These are phyloP conservation scores for Synanthedon andrenaeformis DNA, from an alignment of 2,888 invertebrate species.

Conservation along the genomic window DNA sequence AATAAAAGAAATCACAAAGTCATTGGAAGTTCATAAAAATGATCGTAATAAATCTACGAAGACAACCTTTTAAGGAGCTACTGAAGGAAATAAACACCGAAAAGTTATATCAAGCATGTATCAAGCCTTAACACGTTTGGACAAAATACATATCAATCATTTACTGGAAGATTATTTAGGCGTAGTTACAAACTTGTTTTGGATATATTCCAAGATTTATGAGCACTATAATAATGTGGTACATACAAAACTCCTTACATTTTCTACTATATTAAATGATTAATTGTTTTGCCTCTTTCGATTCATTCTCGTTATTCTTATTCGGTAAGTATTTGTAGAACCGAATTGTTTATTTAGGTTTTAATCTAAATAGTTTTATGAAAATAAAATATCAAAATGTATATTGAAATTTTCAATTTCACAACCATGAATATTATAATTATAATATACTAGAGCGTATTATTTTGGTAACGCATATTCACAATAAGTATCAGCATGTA, in stretches of 20 bases:
- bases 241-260: not conserved
- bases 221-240: not conserved
- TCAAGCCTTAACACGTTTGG: conserved; percentile 7
- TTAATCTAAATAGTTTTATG: too few species aligned
- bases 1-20: conserved; percentile 15
- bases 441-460: too few species aligned
- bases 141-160: conserved; percentile 7
- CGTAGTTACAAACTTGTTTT: conserved; percentile 5
- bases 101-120: conserved; percentile 8
- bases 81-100: conserved; percentile 11
- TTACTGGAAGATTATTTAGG: conserved; percentile 2
- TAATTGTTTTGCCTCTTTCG: too few species aligned
- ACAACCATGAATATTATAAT: too few species aligned
- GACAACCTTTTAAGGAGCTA: conserved; percentile 11
- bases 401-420: too few species aligned
- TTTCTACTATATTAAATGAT: too few species aligned
- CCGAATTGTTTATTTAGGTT: too few species aligned
- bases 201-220: conserved; percentile 8
- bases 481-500: too few species aligned
- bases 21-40: conserved; percentile 21
- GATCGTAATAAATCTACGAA: conserved; percentile 19
- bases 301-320: too few species aligned
- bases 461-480: too few species aligned
- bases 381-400: too few species aligned
- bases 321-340: too few species aligned